These are phyloP conservation scores for Microtus richardsoni DNA, from an alignment of 2,113 vertebrate species.

Conservation along the genomic window DNA sequence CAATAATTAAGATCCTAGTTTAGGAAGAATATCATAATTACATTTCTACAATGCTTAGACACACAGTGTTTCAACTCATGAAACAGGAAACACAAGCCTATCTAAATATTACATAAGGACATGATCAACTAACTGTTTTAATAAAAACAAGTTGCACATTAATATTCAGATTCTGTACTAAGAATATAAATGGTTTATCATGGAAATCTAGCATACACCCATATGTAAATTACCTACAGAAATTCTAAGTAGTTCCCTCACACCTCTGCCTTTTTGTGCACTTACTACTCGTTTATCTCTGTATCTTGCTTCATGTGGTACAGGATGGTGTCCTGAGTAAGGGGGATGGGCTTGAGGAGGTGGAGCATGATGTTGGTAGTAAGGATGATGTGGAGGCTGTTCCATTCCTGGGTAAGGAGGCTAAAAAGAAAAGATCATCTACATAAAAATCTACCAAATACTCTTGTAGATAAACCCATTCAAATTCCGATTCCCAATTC, in stretches of 20 bases:
- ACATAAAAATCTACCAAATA: constrained; percentile 39
- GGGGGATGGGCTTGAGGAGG: constrained; percentile 94
- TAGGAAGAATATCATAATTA: neutral
- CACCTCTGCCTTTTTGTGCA: constrained; percentile 48
- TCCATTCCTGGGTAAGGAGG: constrained; percentile 96
- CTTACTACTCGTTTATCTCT: constrained; percentile 94
- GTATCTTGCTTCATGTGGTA: constrained; percentile 93
- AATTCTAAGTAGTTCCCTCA: constrained; percentile 48
- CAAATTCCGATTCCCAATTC: neutral
- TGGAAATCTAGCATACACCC: neutral
- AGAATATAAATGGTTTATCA: constrained; percentile 30
- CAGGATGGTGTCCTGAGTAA: constrained; percentile 94
- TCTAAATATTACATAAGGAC: neutral
- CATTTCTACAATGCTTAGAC: neutral
- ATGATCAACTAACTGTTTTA: neutral
- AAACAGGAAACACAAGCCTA: neutral
- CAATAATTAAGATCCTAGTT: neutral
- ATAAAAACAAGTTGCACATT: neutral
- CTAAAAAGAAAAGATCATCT: constrained; percentile 83
- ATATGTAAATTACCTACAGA: constrained; percentile 43
- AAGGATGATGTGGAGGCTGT: constrained; percentile 93
- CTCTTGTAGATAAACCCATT: constrained; percentile 1
- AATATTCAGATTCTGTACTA: neutral
- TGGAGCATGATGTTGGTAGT: constrained; percentile 96
- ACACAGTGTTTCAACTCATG: neutral